Percentiles rank a stretch among this genome's conserved stretches.
Conservation (phyloP, 2,888 invertebrate species). For the Apodemia zela region DNA sequence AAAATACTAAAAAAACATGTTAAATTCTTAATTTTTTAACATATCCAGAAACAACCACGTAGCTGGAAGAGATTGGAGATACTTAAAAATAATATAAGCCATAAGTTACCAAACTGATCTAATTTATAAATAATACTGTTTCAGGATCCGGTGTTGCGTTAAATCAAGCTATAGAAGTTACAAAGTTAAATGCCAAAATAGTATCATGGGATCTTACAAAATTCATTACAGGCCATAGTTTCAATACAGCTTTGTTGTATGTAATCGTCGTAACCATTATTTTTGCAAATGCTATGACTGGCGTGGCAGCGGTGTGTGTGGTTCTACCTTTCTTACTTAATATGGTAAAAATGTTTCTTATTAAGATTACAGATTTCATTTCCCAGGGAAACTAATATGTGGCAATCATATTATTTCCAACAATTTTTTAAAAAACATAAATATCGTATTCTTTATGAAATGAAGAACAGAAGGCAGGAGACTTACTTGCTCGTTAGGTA, state of each 20-base stretch:
- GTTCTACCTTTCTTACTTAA: conserved; percentile 47
- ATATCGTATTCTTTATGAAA: too few relatives aligned
- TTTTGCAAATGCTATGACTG: conserved; percentile 45
- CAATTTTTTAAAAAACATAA: too few relatives aligned
- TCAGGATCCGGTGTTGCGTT: conserved; percentile 44
- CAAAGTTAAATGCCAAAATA: conserved; percentile 28
- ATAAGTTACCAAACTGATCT: background rate
- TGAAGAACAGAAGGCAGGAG: too few relatives aligned
- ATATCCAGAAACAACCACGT: background rate
- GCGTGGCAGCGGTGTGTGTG: conserved; percentile 40
- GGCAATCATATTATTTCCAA: too few relatives aligned
- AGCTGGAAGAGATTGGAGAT: background rate
- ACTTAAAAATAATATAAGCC: too few relatives aligned
- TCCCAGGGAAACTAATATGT: too few relatives aligned
- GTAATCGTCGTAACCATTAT: conserved; percentile 39
- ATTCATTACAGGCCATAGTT: conserved; percentile 32
- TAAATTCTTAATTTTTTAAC: background rate
- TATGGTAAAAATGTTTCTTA: conserved; percentile 40
- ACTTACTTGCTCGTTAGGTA: too few relatives aligned
- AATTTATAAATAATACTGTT: conserved; percentile 24
- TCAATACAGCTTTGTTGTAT: conserved; percentile 37
- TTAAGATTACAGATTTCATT: too few relatives aligned
- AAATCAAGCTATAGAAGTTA: conserved; percentile 27
- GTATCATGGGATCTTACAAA: conserved; percentile 32
- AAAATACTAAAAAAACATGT: too few relatives aligned